These are phyloP conservation scores for Papilio gigon DNA, from an alignment of 2,888 invertebrate genomes.

Conservation along the genomic window DNA sequence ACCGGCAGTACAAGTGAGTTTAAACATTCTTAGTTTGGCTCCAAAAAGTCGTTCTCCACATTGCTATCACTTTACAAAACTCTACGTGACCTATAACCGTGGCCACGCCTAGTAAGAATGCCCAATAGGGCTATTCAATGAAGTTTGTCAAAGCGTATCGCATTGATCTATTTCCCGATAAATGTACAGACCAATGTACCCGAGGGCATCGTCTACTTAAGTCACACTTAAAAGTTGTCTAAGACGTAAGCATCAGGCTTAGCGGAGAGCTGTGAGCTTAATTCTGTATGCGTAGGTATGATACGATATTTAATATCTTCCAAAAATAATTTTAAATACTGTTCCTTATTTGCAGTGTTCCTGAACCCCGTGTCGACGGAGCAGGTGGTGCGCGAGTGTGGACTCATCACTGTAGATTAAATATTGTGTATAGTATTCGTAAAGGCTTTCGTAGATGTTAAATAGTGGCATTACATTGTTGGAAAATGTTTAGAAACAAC, in stretches of 20 bases:
- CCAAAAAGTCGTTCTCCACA: not conserved
- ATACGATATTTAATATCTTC: no score
- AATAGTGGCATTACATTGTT: slow-evolving; percentile 16
- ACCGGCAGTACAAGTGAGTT: slow-evolving; percentile 73
- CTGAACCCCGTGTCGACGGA: slow-evolving; percentile 88
- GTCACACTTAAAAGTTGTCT: not conserved
- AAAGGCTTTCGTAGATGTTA: slow-evolving; percentile 2
- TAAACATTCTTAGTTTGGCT: not conserved
- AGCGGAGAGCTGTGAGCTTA: no score
- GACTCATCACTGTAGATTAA: slow-evolving; percentile 80
- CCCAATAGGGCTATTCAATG: not conserved
- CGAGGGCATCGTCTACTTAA: not conserved
- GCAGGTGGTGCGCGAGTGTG: slow-evolving; percentile 89
- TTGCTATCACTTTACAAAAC: no score
- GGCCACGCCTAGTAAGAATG: no score
- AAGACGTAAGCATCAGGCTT: no score
- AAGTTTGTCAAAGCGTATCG: not conserved
- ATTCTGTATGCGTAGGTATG: no score
- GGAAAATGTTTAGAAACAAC: not conserved
- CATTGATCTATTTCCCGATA: not conserved
- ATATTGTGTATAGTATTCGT: slow-evolving; percentile 29
- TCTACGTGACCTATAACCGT: no score
- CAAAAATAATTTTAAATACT: slow-evolving; percentile 11
- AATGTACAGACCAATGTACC: not conserved
- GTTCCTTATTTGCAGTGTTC: slow-evolving; percentile 77